Conservation (phyloP, 2,888 invertebrate genomes). For the Philaethria dido region DNA sequence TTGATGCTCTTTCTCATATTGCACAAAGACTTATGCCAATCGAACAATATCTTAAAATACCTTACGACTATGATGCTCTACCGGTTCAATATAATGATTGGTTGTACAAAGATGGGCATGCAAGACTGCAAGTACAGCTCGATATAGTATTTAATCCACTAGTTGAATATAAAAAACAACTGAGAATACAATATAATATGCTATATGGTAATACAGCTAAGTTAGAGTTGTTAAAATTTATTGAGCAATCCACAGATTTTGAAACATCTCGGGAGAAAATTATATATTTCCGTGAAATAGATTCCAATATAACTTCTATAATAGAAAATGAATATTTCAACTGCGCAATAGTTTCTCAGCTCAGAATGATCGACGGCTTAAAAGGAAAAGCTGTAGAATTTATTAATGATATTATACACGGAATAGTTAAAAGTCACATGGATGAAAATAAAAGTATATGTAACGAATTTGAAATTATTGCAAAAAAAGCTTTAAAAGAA, state of each 20-base stretch:
- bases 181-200: slow-evolving; percentile 82
- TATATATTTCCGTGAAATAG: slow-evolving; percentile 83
- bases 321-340: slow-evolving; percentile 88
- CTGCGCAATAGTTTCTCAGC: slow-evolving; percentile 85
- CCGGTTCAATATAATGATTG: slow-evolving; percentile 84
- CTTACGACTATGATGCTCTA: slow-evolving; percentile 74
- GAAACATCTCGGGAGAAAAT: slow-evolving; percentile 85
- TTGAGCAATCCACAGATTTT: slow-evolving; percentile 80
- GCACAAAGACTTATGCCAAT: slow-evolving; percentile 85
- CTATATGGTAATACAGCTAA: slow-evolving; percentile 81
- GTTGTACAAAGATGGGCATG: slow-evolving; percentile 78
- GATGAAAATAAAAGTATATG: slow-evolving; percentile 88
- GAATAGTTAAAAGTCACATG: slow-evolving; percentile 86
- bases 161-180: slow-evolving; percentile 76
- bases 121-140: slow-evolving; percentile 79
- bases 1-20: slow-evolving; percentile 81
- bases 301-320: slow-evolving; percentile 84
- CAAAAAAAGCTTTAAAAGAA: slow-evolving; percentile 86
- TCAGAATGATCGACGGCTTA: slow-evolving; percentile 85
- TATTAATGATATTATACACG: slow-evolving; percentile 85
- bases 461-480: slow-evolving; percentile 88
- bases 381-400: slow-evolving; percentile 83
- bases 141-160: slow-evolving; percentile 83
- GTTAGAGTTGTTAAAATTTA: slow-evolving; percentile 71
- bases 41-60: slow-evolving; percentile 74